Evolutionary conservation across 2,888 invertebrate species (phyloP).

Genomic region (Lasioglossum lativentre): DNA sequence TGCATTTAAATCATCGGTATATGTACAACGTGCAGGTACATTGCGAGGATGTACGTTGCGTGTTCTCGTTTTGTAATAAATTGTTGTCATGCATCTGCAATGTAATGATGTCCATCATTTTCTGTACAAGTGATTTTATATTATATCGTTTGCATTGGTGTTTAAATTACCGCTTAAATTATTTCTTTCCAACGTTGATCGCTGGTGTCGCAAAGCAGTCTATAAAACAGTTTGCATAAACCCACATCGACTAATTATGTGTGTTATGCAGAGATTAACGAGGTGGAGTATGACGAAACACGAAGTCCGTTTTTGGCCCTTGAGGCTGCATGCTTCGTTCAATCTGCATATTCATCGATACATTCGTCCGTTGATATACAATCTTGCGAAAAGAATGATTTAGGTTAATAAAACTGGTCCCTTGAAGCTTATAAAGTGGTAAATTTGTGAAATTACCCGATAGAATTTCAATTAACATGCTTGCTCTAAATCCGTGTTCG

Average conservation of each 20-base stretch:
- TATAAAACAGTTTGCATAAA: constrained; percentile 6
- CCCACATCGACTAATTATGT: neutral
- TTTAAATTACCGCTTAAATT: too few species aligned
- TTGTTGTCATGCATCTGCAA: too few species aligned
- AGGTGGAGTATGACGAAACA: neutral
- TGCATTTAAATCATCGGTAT: too few species aligned
- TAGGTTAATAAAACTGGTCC: neutral
- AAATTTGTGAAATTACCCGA: neutral
- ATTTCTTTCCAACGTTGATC: neutral
- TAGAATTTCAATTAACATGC: neutral
- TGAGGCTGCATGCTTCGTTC: neutral
- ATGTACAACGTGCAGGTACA: too few species aligned
- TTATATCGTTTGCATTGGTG: neutral
- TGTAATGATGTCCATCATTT: neutral
- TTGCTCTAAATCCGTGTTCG: neutral
- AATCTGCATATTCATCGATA: constrained; percentile 5
- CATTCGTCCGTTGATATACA: neutral
- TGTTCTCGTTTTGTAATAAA: too few species aligned
- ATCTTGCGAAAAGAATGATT: neutral
- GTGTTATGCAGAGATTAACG: neutral
- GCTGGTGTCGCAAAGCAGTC: neutral
- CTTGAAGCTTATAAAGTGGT: neutral
- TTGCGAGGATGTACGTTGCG: too few species aligned
- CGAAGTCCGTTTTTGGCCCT: constrained; percentile 9
- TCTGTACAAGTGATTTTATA: neutral